Conservation (phyloP, 2,888 invertebrate genomes). For the Odontocolon sp. region DNA sequence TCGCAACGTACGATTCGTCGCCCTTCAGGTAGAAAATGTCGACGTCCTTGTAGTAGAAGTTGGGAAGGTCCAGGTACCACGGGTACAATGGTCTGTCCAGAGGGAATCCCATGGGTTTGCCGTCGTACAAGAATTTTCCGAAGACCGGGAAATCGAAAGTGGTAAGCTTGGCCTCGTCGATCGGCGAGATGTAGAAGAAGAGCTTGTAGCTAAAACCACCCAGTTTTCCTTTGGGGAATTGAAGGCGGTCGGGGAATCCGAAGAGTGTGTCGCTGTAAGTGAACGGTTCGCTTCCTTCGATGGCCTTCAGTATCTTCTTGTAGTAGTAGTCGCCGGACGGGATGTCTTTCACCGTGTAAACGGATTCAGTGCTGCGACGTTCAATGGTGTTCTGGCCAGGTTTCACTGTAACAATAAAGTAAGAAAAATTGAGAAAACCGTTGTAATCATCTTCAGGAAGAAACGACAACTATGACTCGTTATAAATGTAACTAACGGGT, state of each 20-base stretch:
- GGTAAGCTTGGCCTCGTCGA: conserved; percentile 81
- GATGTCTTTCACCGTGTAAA: conserved; percentile 69
- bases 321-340: conserved; percentile 71
- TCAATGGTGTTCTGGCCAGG: conserved; percentile 75
- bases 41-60: conserved; percentile 85
- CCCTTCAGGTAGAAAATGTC: conserved; percentile 82
- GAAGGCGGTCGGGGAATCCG: conserved; percentile 83
- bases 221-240: conserved; percentile 85
- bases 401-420: conserved; percentile 69
- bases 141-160: conserved; percentile 82
- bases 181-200: conserved; percentile 84
- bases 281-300: conserved; percentile 75
- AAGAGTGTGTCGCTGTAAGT: conserved; percentile 71
- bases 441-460: background rate
- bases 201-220: conserved; percentile 86
- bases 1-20: conserved; percentile 46
- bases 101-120: conserved; percentile 83
- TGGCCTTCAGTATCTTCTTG: conserved; percentile 72
- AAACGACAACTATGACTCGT: no score
- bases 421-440: background rate
- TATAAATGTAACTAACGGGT: conserved; percentile 81
- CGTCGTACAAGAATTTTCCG: conserved; percentile 79
- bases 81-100: conserved; percentile 83
- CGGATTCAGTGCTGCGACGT: conserved; percentile 72
- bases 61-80: conserved; percentile 82